phyloP scores from a whole-genome alignment of 1,140 invertebrate species.

The Orchestia grillus region DNA sequence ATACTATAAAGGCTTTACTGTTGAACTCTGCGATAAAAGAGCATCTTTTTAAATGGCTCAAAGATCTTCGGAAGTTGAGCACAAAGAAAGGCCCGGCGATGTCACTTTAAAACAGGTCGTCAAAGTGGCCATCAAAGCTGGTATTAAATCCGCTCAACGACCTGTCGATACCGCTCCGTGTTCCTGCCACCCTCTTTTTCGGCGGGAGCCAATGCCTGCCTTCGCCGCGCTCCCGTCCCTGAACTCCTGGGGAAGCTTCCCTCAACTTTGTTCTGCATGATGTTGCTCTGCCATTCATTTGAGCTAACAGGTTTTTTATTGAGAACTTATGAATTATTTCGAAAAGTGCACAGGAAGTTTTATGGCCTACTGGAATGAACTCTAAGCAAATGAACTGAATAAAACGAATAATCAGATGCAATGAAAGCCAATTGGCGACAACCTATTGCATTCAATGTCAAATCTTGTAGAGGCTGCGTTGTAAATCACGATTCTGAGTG shows the following conservation, averaged over 20 bases:
- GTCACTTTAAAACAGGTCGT: constrained; percentile 44
- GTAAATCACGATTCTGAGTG: no score
- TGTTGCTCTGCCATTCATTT: background rate
- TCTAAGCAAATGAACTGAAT: no score
- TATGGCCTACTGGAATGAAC: no score
- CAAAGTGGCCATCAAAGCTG: constrained; percentile 35
- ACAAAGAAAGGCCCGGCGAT: constrained; percentile 19
- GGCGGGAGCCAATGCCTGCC: background rate
- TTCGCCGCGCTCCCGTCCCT: background rate
- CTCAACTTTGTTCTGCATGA: background rate
- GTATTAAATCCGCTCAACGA: constrained; percentile 9
- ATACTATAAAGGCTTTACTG: constrained; percentile 14
- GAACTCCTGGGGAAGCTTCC: background rate
- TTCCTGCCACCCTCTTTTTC: background rate
- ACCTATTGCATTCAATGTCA: no score
- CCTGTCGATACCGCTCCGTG: constrained; percentile 33
- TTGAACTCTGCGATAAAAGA: constrained; percentile 6
- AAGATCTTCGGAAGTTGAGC: background rate
- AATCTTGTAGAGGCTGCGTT: no score
- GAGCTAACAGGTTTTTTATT: background rate
- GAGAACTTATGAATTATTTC: background rate
- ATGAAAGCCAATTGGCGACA: no score
- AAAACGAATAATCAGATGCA: no score
- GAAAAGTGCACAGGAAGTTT: no score
- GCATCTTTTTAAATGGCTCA: constrained; percentile 4